Base-by-base conservation (phyloP, 2,797 vertebrate genomes). In the Phataginus tetradactyla region DNA sequence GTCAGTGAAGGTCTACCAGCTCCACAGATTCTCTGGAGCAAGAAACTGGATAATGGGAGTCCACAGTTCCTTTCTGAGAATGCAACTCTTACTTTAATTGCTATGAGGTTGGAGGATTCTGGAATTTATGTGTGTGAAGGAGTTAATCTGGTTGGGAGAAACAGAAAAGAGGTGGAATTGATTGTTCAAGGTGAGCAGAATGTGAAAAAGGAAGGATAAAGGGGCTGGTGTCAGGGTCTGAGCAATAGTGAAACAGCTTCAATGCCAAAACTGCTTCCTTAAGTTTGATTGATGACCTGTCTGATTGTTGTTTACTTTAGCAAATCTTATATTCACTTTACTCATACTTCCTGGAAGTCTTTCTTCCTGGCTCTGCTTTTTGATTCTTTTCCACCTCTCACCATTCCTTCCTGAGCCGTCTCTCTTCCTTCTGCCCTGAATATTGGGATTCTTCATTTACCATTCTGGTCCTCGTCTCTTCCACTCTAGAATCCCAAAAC, bases 81-180 rank as follows among this genome's bases (percentile, higher is more conserved):
- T 39, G 79, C 98, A n/a, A 93, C 97, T 91, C 98, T 99, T 89
- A 99, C 90, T n/a, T 95, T 99, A 79, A 64, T 98, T 68, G 98
- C 98, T 0, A 95, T 98, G 74, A 97, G 57, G 69, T 90, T 97
- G 49, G 96, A 98, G 91, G 98, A 99, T 97, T 98, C 99, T 53
- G 99, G 99, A 29, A 88, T 92, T 94, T 99, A 99, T 81, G 95
- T 98, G 91, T 99, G 99, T 96, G 98, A 99, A 97, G 99, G 98
- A 71, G 96, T 95, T 90, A 99, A 99, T 94, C 45, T 15, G 49
- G 96, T 98, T 25, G 99, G 99, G 29, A 98, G 93, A 81, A 94
- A 99, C 10, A 97, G 29, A 90, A 97, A 96, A 49, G 96, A 91
- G 72, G 96, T 98, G 84, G 42, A 98, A 53, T 32, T 99, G 86